Percentiles rank a stretch among this genome's conserved stretches.
Evolutionary conservation across 1,140 invertebrate genomes (phyloP).

Genomic region (Drosophila bocki): DNA sequence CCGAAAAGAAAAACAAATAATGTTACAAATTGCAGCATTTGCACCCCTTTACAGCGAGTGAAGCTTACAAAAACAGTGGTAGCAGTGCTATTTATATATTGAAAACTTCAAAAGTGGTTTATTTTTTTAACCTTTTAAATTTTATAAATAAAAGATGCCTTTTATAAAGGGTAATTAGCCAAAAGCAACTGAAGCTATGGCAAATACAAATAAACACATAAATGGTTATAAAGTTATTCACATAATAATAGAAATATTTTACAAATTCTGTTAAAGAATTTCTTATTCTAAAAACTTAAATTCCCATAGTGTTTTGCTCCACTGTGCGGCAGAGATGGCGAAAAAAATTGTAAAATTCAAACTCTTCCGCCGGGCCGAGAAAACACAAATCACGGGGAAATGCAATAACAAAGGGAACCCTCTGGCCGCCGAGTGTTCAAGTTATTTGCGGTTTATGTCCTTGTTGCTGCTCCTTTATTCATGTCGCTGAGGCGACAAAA

Average conservation of each 20-base stretch:
- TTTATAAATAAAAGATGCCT: not conserved
- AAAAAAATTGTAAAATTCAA: slow-evolving; percentile 73
- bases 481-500: slow-evolving; percentile 74
- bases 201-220: too few species aligned
- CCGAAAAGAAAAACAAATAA: slow-evolving; percentile 61
- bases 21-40: slow-evolving; percentile 80
- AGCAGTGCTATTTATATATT: not conserved
- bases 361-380: slow-evolving; percentile 50
- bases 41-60: slow-evolving; percentile 68
- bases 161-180: too few species aligned
- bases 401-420: slow-evolving; percentile 76
- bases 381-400: slow-evolving; percentile 77
- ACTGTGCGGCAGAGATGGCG: slow-evolving; percentile 45
- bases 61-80: slow-evolving; percentile 34
- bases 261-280: not conserved
- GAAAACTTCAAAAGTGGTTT: not conserved
- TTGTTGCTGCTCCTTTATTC: slow-evolving; percentile 56
- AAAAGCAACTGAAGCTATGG: too few species aligned
- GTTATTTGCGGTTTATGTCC: slow-evolving; percentile 80
- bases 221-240: not conserved
- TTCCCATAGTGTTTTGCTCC: not conserved
- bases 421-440: slow-evolving; percentile 66
- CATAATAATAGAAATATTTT: not conserved
- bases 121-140: not conserved
- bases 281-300: too few species aligned